Evolutionary conservation across 2,797 vertebrate genomes (phyloP), one percentile per base, ranked within the genome.

Genomic region (Melanotaenia nigrans): DNA sequence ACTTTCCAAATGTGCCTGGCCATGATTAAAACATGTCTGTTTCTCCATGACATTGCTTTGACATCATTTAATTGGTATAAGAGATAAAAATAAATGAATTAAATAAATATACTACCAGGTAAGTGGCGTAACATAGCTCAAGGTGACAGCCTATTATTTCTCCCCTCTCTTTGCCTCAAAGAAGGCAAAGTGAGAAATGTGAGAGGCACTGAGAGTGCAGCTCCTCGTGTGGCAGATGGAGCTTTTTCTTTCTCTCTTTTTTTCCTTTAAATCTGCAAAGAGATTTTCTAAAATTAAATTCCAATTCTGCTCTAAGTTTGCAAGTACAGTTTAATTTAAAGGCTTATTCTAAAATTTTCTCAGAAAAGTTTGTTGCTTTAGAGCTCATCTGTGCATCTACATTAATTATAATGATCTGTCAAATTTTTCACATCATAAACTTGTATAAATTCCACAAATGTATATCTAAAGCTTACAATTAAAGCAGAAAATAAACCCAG

Each of bases 31-130:
- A 93, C 89, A 89, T 87, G 90, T 92, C 91, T 89, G 81, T 88
- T 93, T 90, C 88, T 91, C 89, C 90, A 87, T 93, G 90, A 92
- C 93, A 93, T 92, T 91, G 89, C 87, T 92, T 93, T 94, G 92
- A 93, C 92, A 92, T 92, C 80, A 85, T 92, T 93, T 94, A 93
- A 95, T 93, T 93, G 91, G 89, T 91, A 93, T 86, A 90, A 90
- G 89, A 92, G 90, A 93, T 92, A 90, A 90, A 89, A 93, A 91
- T 86, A 90, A 92, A 94, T 90, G 86, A 94, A 93, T 90, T 84
- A 91, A 93, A 92, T 94, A 92, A 92, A 92, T 92, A 92, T 85
- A 89, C 86, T 84, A 90, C 73, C 92, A 92, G 91, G 89, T 93
- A 93, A 93, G 89, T 91, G 86, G 90, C 83, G 77, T 90, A 92